Conservation (phyloP, 2,888 invertebrate species). For the Meta bourneti region DNA sequence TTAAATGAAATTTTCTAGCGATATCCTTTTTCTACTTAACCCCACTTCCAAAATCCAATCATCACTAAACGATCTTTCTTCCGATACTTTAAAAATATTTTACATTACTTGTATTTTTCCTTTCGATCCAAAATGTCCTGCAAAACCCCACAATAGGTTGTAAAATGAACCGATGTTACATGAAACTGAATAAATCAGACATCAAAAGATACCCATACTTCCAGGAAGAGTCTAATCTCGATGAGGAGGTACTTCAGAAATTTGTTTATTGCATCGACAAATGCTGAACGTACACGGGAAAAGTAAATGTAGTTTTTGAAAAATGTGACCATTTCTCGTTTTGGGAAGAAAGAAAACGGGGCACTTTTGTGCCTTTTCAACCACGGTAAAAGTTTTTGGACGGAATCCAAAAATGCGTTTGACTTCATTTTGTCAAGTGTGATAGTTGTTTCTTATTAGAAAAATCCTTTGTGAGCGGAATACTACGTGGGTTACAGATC, state of each 20-base stretch:
- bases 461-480: slow-evolving; percentile 5
- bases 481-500: background rate
- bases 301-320: slow-evolving; percentile 12
- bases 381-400: slow-evolving; percentile 40
- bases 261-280: slow-evolving; percentile 34
- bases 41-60: no score
- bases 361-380: slow-evolving; percentile 34
- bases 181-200: background rate
- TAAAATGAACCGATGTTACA: background rate
- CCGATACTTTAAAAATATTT: no score
- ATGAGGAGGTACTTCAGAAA: slow-evolving; percentile 32
- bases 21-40: no score
- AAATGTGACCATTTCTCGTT: slow-evolving; percentile 33
- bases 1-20: no score
- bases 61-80: no score
- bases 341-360: slow-evolving; percentile 17
- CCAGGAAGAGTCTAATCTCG: background rate
- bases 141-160: background rate
- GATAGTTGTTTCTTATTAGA: background rate
- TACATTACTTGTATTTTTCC: background rate
- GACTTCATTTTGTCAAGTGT: slow-evolving; percentile 17
- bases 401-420: slow-evolving; percentile 29
- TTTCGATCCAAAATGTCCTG: no score
- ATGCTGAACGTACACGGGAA: background rate
- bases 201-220: slow-evolving; percentile 23